Evolutionary conservation across 2,113 vertebrate species (phyloP).

Genomic region (Oostethus manadensis): DNA sequence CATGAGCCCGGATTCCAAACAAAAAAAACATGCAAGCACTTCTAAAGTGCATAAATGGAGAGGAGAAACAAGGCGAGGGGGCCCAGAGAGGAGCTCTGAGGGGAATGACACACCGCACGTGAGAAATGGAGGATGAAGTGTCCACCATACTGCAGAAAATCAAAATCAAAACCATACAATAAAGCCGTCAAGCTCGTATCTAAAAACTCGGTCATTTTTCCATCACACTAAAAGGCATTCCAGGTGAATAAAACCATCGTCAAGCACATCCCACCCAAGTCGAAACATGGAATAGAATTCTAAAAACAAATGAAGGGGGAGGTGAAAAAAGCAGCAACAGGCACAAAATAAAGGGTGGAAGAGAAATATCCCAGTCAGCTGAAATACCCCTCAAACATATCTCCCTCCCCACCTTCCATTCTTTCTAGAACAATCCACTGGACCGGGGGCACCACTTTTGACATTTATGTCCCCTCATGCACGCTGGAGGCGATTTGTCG

Average conservation of each 20-base stretch:
- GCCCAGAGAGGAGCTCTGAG: slow-evolving; percentile 3
- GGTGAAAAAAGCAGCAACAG: slow-evolving; percentile 46
- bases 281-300: slow-evolving; percentile 26
- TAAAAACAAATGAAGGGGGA: slow-evolving; percentile 35
- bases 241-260: slow-evolving; percentile 52
- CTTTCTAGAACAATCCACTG: slow-evolving; percentile 55
- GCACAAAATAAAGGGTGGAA: slow-evolving; percentile 54
- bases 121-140: slow-evolving; percentile 15
- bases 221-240: slow-evolving; percentile 64
- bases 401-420: slow-evolving; percentile 1
- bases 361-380: slow-evolving; percentile 46
- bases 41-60: slow-evolving; percentile 52
- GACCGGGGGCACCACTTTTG: slow-evolving; percentile 26
- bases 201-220: not conserved
- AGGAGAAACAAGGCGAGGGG: slow-evolving; percentile 8
- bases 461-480: slow-evolving; percentile 22
- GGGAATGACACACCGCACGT: slow-evolving; percentile 1
- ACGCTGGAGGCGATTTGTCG: slow-evolving; percentile 31
- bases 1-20: slow-evolving; percentile 24
- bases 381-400: slow-evolving; percentile 46
- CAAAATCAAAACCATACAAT: slow-evolving; percentile 23
- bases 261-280: slow-evolving; percentile 13
- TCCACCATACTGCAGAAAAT: slow-evolving; percentile 6
- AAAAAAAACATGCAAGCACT: slow-evolving; percentile 8
- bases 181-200: not conserved